Percentiles rank a stretch among this genome's conserved stretches.
phyloP scores from a whole-genome alignment of 2,888 invertebrate genomes.

The Heteromyza rotundicornis region DNA sequence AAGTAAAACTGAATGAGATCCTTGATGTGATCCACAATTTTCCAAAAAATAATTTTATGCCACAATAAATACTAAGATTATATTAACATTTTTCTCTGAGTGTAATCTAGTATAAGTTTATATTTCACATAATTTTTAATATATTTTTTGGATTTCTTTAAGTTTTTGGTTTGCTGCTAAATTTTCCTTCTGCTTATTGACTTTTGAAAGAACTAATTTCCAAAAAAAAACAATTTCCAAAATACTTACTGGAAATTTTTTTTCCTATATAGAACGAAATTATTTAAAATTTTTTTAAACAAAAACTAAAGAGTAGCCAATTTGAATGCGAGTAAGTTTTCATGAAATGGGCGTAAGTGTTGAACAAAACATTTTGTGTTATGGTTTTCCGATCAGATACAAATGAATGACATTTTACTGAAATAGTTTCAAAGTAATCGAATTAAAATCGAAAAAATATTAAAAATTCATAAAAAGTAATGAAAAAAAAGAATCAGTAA shows the following conservation, averaged over 20 bases:
- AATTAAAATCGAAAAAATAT: too few species aligned
- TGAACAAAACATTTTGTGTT: conserved; percentile 43
- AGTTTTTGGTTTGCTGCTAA: conserved; percentile 31
- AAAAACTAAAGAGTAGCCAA: conserved; percentile 18
- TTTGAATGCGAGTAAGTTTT: conserved; percentile 23
- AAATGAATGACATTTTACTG: too few species aligned
- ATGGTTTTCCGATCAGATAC: too few species aligned
- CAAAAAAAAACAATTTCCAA: conserved; percentile 32
- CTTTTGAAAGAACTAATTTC: conserved; percentile 38
- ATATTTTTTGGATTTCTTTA: neutral
- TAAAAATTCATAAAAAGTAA: too few species aligned
- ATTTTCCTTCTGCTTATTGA: conserved; percentile 26
- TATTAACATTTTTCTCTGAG: neutral
- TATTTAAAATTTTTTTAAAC: conserved; percentile 45
- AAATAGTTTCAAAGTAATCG: too few species aligned
- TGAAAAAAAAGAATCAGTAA: too few species aligned
- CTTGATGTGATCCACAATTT: too few species aligned
- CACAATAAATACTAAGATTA: too few species aligned
- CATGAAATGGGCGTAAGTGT: conserved; percentile 51
- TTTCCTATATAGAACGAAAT: conserved; percentile 54
- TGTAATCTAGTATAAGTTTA: conserved; percentile 17
- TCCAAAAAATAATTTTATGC: too few species aligned
- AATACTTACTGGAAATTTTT: conserved; percentile 26
- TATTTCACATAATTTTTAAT: neutral
- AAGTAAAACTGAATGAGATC: too few species aligned